Base-by-base conservation (phyloP, 2,113 vertebrate species). In the Rhinolophus sinicus region DNA sequence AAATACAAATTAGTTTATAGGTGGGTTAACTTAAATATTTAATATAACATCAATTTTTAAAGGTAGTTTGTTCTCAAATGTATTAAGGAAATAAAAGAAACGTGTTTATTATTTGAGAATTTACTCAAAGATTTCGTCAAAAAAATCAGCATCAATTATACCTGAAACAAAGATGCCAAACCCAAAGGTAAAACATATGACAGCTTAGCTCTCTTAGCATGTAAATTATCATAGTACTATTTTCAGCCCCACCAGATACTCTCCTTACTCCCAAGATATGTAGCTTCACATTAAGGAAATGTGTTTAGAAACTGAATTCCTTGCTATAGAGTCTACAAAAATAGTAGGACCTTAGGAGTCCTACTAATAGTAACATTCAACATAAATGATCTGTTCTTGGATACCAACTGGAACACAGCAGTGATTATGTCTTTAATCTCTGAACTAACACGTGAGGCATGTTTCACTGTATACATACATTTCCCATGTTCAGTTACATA, bases 31-130 rank as follows among this genome's bases (percentile, higher is more conserved):
- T 33, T 82, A 88, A 84, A 64, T 88, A 86, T 40, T 86, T 86
- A 96, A 35, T 56, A 86, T 83, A 86, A 47, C 52, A 69, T 35
- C 52, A 75, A 60, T 35, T 77, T 97, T 92, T 84, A 69, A 94
- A 94, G 30, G 44, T 24, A 95, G 6, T 8, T 54, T 50, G 38
- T 73, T 91, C 80, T 90, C 58, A 96, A 69, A 69, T 75, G 38
- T 22, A 82, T 82, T 69, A 80, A 91, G 44, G 15, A 91, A 85
- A 47, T 78, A 81, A 62, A 93, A 60, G 21, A 47, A 87, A 67
- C 22, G 52, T 92, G 30, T 22, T 88, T 76, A 83, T 38, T 84
- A 64, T 90, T 44, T 90, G 21, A 83, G 26, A 87, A 83, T 87
- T 73, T 83, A 16, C 35, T 90, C 33, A 38, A 88, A 89, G 33